These are phyloP conservation scores for Xiphophorus maculatus DNA, from an alignment of 2,113 vertebrate species.

Conservation along the genomic window DNA sequence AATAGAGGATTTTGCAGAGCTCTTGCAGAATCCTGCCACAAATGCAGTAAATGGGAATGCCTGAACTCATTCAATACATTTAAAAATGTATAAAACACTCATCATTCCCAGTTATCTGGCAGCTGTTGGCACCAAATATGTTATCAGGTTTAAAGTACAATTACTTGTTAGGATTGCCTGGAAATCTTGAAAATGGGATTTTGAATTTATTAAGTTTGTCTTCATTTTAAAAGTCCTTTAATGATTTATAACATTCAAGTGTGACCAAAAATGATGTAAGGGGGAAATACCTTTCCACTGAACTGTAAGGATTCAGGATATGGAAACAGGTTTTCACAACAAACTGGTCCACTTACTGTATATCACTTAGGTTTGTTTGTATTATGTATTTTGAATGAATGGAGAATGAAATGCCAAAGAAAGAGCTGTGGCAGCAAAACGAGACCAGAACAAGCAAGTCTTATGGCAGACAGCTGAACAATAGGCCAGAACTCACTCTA, in stretches of 20 bases:
- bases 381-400: neutral
- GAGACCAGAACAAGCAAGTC: neutral
- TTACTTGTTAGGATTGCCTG: neutral
- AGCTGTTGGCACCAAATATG: neutral
- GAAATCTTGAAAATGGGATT: too few relatives aligned
- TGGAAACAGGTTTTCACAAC: neutral
- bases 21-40: neutral
- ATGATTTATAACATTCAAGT: too few relatives aligned
- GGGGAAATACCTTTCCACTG: too few relatives aligned
- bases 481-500: neutral
- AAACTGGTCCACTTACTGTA: neutral
- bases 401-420: neutral
- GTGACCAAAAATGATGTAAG: too few relatives aligned
- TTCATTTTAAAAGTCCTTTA: too few relatives aligned
- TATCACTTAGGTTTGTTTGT: neutral
- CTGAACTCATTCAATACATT: neutral
- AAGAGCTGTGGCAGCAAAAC: slow-evolving; percentile 11
- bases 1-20: neutral
- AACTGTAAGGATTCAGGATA: neutral
- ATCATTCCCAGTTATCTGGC: neutral
- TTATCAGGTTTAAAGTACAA: neutral
- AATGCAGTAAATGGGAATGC: neutral
- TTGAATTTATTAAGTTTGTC: too few relatives aligned
- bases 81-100: neutral
- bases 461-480: slow-evolving; percentile 2